These are phyloP conservation scores for Aplocera efformata DNA, from an alignment of 2,888 invertebrate species.

Conservation along the genomic window DNA sequence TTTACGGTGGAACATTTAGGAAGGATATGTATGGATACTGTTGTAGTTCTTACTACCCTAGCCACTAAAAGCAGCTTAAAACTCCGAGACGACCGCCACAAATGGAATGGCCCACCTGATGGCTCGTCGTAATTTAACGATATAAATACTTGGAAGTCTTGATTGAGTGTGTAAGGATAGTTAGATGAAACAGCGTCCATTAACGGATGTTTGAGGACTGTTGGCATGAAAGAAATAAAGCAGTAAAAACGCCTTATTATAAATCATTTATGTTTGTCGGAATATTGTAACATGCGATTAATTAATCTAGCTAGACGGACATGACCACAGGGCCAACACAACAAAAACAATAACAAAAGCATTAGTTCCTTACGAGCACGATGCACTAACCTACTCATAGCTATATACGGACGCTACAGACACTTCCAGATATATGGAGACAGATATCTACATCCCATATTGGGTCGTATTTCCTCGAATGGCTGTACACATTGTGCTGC, in stretches of 20 bases:
- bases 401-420: constrained; percentile 25
- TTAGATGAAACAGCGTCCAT: constrained; percentile 7
- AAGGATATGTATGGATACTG: constrained; percentile 13
- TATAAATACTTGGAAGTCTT: constrained; percentile 12
- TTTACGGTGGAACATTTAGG: neutral
- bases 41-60: constrained; percentile 10
- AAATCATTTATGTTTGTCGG: too few species aligned
- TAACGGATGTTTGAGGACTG: too few species aligned
- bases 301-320: neutral
- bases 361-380: constrained; percentile 13
- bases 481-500: constrained; percentile 31
- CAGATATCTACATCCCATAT: constrained; percentile 33
- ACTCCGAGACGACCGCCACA: constrained; percentile 12
- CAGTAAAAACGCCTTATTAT: too few species aligned
- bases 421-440: constrained; percentile 32
- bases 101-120: constrained; percentile 10
- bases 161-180: constrained; percentile 7
- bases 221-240: too few species aligned
- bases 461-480: constrained; percentile 34
- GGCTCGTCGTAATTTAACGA: constrained; percentile 11
- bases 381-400: constrained; percentile 23
- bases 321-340: constrained; percentile 11
- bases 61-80: constrained; percentile 14
- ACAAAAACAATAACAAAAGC: constrained; percentile 16
- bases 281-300: neutral